Percentiles rank a stretch among this genome's conserved stretches.
Evolutionary conservation across 2,888 invertebrate genomes (phyloP).

Genomic region (Phyllotreta striolata): DNA sequence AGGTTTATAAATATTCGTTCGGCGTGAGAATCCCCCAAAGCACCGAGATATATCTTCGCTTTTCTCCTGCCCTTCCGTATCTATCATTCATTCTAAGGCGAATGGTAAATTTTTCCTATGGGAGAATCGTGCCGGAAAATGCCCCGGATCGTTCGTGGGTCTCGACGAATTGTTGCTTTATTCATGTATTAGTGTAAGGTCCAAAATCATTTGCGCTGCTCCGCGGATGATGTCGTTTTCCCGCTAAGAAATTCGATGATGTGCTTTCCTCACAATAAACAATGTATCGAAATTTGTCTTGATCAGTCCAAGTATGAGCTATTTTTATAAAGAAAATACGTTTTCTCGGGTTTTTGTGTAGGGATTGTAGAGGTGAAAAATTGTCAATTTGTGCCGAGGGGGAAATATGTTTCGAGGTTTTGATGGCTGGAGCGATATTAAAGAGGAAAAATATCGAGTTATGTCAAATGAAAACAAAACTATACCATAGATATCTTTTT

Average conservation of each 20-base stretch:
- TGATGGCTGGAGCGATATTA: constrained; percentile 1
- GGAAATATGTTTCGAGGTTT: constrained; percentile 9
- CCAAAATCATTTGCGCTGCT: neutral
- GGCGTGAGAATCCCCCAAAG: constrained; percentile 49
- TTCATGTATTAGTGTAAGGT: neutral
- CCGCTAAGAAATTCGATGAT: neutral
- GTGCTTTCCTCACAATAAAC: constrained; percentile 53
- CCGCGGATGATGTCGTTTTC: constrained; percentile 4
- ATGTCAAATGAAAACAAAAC: too few relatives aligned
- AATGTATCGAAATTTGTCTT: constrained; percentile 60
- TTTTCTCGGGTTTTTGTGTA: constrained; percentile 42
- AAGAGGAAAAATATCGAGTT: neutral
- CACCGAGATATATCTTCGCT: constrained; percentile 45
- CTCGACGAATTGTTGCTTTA: constrained; percentile 2
- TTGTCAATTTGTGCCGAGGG: constrained; percentile 51
- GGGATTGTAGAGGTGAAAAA: constrained; percentile 50
- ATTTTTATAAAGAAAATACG: constrained; percentile 54
- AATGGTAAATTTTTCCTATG: constrained; percentile 32
- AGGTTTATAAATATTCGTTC: constrained; percentile 49
- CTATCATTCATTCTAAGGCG: constrained; percentile 39
- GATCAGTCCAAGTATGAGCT: constrained; percentile 55
- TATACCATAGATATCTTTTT: too few relatives aligned
- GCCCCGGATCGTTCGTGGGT: neutral
- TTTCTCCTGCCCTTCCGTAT: constrained; percentile 35
- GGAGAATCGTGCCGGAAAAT: constrained; percentile 1